phyloP scores from a whole-genome alignment of 2,888 invertebrate genomes.

The Oasisia sp. region DNA sequence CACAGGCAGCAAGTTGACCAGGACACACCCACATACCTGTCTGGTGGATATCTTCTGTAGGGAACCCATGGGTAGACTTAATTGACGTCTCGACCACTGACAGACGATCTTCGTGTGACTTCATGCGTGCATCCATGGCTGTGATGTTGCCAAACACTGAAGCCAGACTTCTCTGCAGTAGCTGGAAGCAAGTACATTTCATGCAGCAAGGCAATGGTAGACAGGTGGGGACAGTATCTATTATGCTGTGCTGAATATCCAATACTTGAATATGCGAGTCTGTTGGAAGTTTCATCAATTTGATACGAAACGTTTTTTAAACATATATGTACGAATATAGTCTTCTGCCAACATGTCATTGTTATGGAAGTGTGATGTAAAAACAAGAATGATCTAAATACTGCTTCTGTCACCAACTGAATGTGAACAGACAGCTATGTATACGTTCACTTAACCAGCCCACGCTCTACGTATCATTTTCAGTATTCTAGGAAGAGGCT shows the following conservation, averaged over 20 bases:
- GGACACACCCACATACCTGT: background rate
- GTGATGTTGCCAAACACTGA: background rate
- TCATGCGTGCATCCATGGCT: background rate
- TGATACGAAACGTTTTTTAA: background rate
- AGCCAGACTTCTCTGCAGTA: background rate
- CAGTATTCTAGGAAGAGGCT: no score
- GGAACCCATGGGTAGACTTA: background rate
- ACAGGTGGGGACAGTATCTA: background rate
- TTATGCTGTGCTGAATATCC: background rate
- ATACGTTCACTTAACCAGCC: no score
- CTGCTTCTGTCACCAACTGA: no score
- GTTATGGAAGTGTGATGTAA: no score
- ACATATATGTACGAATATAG: no score
- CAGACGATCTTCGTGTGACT: background rate
- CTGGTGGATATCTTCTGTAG: background rate
- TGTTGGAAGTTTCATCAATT: background rate
- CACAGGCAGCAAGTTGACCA: background rate
- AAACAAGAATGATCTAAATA: no score
- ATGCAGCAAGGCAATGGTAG: background rate
- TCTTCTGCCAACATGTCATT: no score
- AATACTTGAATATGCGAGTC: no score
- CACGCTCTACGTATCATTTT: no score
- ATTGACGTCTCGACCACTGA: background rate
- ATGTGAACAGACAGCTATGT: no score
- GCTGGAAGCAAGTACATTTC: background rate